Base-by-base conservation (phyloP, 2,113 vertebrate genomes). In the Oncorhynchus nerka region DNA sequence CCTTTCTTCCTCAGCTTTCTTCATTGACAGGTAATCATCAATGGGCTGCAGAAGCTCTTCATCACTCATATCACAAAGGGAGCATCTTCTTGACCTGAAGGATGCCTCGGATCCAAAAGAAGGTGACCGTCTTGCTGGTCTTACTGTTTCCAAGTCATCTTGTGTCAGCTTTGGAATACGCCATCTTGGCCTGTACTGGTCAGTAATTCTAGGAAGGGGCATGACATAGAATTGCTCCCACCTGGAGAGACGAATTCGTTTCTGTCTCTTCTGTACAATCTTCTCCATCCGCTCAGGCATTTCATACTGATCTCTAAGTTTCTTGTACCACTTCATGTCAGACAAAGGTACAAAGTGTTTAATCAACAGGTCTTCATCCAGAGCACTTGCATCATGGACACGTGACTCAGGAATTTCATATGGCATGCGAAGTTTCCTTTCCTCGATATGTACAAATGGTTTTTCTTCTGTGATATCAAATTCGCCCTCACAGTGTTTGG, bases 251-350 rank as follows among this genome's bases (percentile, higher is more conserved):
- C 98, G 96, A 79, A 99, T 99, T 77, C 98, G 97, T 85, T 96
- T 97, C 88, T 96, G 96, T 75, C 97, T 94, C 83, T 95, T 99
- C 87, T 97, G 96, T 70, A 96, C 94, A 73, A 96, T 89, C 80
- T 93, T 94, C 68, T 99, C 97, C 57, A 95, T 92, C 85, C 94
- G 96, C 84, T 95, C 97, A 77, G 97, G 91, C 91, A 99, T 93
- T 89, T 98, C 95, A 13, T 93, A 98, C 34, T 98, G 96, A 87
- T 98, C 97, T 84, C 94, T 90, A 7, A 99, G 88, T 81, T 94
- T 98, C 87, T 93, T 96, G 86, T 99, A 99, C 98, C 98, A 99
- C 85, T 98, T 99, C 97, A 99, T 99, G 76, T 99, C 97, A 78
- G 98, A 99, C 80, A 99, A 93, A 55, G 98, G 94, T 76, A 99